Conservation (phyloP, 92 coral and sea anemone species). For the Nematostella vectensis region DNA sequence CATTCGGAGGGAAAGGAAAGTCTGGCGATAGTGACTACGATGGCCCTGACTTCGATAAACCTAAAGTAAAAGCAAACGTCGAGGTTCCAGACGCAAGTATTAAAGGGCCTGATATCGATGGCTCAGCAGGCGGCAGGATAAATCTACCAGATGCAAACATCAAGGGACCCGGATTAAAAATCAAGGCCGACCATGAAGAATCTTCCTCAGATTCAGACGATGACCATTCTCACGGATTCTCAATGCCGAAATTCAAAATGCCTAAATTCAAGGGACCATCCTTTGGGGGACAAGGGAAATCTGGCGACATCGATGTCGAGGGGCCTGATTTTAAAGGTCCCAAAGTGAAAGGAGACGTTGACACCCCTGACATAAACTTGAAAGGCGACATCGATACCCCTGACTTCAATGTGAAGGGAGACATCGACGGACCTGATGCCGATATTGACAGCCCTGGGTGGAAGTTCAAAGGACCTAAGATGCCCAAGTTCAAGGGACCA, state of each 20-base stretch:
- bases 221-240: constrained; percentile 2
- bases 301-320: neutral
- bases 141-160: constrained; percentile 1
- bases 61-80: neutral
- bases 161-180: constrained; percentile 9
- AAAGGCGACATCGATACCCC: neutral
- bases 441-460: neutral
- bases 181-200: neutral
- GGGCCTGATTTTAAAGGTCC: too few relatives aligned
- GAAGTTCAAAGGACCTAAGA: constrained; percentile 6
- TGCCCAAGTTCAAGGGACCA: constrained; percentile 13
- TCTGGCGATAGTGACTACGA: neutral
- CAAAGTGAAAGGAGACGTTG: too few relatives aligned
- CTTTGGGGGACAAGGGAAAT: neutral
- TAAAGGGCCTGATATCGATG: constrained; percentile 8
- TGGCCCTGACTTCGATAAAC: neutral
- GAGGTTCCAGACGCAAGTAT: neutral
- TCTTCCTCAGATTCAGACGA: neutral
- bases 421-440: constrained; percentile 20
- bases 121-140: neutral
- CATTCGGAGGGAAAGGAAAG: neutral
- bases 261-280: neutral
- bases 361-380: neutral
- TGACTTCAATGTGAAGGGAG: neutral
- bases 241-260: neutral